phyloP scores from a whole-genome alignment of 2,797 vertebrate genomes.

The Ataeniobius toweri region DNA sequence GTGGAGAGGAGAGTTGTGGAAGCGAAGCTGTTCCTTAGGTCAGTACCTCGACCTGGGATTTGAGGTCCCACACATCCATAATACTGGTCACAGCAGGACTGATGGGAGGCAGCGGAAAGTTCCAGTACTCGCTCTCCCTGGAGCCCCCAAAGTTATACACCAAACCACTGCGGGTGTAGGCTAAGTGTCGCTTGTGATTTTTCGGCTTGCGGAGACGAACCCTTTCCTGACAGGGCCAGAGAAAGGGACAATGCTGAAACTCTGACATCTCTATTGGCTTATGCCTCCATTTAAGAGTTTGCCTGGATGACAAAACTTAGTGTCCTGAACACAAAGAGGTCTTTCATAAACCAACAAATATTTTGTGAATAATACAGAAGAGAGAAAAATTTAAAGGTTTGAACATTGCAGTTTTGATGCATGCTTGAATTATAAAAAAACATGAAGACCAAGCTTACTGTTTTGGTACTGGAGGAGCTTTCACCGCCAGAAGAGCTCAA shows the following conservation, averaged over 20 bases:
- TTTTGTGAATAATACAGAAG: neutral
- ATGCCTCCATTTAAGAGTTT: slow-evolving; percentile 22
- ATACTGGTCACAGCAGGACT: slow-evolving; percentile 61
- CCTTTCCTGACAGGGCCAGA: slow-evolving; percentile 71
- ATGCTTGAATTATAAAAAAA: slow-evolving; percentile 4
- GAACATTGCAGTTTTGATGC: neutral
- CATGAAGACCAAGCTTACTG: slow-evolving; percentile 62
- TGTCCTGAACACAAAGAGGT: slow-evolving; percentile 21
- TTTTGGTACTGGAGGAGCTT: slow-evolving; percentile 69
- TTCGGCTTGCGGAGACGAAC: slow-evolving; percentile 57
- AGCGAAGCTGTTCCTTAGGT: slow-evolving; percentile 29
- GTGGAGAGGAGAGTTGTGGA: slow-evolving; percentile 47
- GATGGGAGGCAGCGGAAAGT: slow-evolving; percentile 78
- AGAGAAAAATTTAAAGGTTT: neutral
- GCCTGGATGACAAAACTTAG: slow-evolving; percentile 16
- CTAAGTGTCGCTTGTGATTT: slow-evolving; percentile 79
- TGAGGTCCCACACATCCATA: slow-evolving; percentile 47
- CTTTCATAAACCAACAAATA: neutral
- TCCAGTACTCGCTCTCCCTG: slow-evolving; percentile 81
- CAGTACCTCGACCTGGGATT: slow-evolving; percentile 70
- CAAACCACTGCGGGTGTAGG: slow-evolving; percentile 78
- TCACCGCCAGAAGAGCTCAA: slow-evolving; percentile 76
- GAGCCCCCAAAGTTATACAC: slow-evolving; percentile 64
- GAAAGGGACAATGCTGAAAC: slow-evolving; percentile 58
- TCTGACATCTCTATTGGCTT: slow-evolving; percentile 15